Percentiles rank a stretch among this genome's conserved stretches.
These are phyloP conservation scores for Bubo bubo DNA, from an alignment of 2,113 vertebrate genomes.

Conservation along the genomic window DNA sequence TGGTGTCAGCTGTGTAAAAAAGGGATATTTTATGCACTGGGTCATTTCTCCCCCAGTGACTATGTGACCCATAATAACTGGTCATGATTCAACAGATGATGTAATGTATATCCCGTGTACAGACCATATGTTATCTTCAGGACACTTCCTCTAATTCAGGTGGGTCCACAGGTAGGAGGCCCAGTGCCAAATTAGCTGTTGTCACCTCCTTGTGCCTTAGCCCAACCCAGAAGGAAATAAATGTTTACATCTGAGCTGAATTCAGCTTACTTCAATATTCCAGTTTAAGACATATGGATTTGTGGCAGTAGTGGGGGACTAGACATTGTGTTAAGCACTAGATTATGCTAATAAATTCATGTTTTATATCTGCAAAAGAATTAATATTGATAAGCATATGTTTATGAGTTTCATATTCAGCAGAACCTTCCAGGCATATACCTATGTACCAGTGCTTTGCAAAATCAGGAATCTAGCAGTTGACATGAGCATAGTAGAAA, in stretches of 20 bases:
- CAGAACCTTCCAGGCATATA: background rate
- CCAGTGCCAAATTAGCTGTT: background rate
- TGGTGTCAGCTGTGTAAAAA: background rate
- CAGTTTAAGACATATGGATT: background rate
- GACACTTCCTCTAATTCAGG: background rate
- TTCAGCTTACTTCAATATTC: background rate
- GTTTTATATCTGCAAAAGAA: slow-evolving; percentile 32
- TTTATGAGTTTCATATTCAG: background rate
- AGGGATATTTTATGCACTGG: background rate
- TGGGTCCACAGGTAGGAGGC: background rate
- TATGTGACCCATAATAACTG: background rate
- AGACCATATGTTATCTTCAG: background rate
- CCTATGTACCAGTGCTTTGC: background rate
- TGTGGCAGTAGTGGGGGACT: background rate
- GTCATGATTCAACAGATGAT: background rate
- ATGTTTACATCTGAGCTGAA: background rate
- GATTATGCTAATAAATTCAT: slow-evolving; percentile 35
- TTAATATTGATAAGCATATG: slow-evolving; percentile 54
- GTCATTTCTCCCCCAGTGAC: background rate
- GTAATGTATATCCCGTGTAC: background rate
- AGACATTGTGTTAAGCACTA: slow-evolving; percentile 4
- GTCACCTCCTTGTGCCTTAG: background rate
- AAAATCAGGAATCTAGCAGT: background rate
- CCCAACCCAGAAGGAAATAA: background rate
- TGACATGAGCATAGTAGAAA: background rate